Evolutionary conservation across 1,140 invertebrate species (phyloP).

Genomic region (Periplaneta americana): DNA sequence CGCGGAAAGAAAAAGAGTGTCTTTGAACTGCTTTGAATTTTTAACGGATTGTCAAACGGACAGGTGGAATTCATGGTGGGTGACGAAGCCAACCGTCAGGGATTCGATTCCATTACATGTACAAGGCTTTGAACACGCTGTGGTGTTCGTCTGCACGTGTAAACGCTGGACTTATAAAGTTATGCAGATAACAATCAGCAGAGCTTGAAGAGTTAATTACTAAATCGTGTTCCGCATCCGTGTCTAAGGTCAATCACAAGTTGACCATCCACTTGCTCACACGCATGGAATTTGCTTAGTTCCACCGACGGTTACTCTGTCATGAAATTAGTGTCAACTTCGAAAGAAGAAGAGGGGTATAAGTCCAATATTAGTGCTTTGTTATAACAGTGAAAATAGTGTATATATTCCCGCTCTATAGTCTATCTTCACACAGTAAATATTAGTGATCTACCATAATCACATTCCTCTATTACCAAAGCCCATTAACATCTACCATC

Average conservation of each 20-base stretch:
- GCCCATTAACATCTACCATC: no score
- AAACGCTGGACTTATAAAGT: background rate
- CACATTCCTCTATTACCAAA: no score
- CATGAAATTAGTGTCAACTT: background rate
- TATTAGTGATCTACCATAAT: no score
- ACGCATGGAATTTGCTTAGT: background rate
- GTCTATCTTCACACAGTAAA: no score
- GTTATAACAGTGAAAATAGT: no score
- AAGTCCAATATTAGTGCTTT: no score
- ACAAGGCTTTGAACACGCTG: background rate
- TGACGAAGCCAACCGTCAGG: background rate
- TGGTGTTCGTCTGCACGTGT: background rate
- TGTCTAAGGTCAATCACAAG: background rate
- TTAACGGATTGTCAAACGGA: background rate
- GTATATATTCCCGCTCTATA: no score
- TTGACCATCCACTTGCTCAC: no score
- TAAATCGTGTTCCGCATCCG: background rate
- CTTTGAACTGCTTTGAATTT: background rate
- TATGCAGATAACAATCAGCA: background rate
- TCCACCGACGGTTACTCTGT: background rate
- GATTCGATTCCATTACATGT: background rate
- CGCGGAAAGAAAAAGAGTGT: no score
- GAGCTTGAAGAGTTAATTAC: background rate
- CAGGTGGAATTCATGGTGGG: background rate
- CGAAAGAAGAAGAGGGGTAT: background rate